Base-by-base conservation (phyloP, 1,140 invertebrate species). In the Chrysoperla carnea region DNA sequence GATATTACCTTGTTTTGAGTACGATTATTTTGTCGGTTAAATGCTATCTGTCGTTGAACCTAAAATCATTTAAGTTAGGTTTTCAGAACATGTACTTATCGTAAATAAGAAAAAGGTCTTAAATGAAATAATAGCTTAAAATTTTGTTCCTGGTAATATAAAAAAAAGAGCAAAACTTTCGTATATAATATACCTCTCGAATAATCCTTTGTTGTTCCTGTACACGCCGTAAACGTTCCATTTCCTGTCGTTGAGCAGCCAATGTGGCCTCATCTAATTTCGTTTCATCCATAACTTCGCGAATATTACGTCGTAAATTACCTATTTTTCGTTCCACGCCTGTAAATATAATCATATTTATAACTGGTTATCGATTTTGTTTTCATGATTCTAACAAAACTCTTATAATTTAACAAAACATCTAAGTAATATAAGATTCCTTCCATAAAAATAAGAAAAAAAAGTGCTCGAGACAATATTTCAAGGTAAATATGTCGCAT, bases 231-330 rank as follows among this genome's bases (percentile, higher is more conserved):
- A 87, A 63, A 56, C 92, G 69, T 56, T 94, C 90, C 50, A 82
- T 80, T 63, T 96, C 92, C 57, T 92, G 88, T 29, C 85, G 69
- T 58, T 95, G 90, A 3, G 92, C 92, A 15, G 78, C 78, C n/a
- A 93, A 56, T 6, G 91, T 95, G 7, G 84, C 82, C 48, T 86
- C 82, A 56, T 95, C 91, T 37, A 97, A 60, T 54, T 94, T 84
- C 41, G 82, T 84, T 52, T 93, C 88, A 54, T 85, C 81, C 73
- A 93, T 84, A 1, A 95, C 90, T 62, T 93, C 87, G 35, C 89
- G 72, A 49, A 88, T 90, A 52, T 89, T 90, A 43, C 82, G 68
- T 13, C 85, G 66, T 50, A 88, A 70, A 56, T 82, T 83, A 14
- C 75, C 59, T 4, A 59, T 68, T 60, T 73, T 73, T 48, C 63